These are phyloP conservation scores for Pseudochromis fuscus DNA, from an alignment of 2,797 vertebrate species.

Conservation along the genomic window DNA sequence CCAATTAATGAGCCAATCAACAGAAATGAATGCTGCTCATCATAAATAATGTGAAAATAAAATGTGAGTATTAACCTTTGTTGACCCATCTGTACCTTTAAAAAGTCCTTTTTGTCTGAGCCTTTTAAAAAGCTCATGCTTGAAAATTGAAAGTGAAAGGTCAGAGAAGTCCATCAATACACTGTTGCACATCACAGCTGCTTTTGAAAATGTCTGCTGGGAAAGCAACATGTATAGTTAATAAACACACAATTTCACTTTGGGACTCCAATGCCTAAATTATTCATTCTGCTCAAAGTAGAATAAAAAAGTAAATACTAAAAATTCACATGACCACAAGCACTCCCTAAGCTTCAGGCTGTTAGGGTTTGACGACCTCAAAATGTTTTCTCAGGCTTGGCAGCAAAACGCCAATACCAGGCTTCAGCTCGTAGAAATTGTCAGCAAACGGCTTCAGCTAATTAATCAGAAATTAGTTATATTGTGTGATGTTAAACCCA, in stretches of 20 bases:
- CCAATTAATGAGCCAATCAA: too few species aligned
- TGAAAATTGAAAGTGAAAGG: too few species aligned
- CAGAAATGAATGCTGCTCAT: too few species aligned
- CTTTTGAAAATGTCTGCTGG: neutral
- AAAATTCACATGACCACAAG: neutral
- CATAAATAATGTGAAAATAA: too few species aligned
- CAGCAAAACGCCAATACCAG: neutral
- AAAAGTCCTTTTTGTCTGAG: too few species aligned
- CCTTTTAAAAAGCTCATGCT: too few species aligned
- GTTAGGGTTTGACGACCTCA: neutral
- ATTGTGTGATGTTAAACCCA: constrained; percentile 25
- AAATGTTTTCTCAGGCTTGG: neutral
- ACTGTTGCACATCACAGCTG: constrained; percentile 3
- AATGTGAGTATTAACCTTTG: too few species aligned
- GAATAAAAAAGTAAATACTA: neutral
- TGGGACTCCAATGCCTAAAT: neutral
- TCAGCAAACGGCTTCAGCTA: constrained; percentile 9
- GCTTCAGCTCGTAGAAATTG: neutral
- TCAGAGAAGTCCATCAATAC: too few species aligned
- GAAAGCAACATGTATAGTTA: neutral
- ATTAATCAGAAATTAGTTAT: constrained; percentile 14
- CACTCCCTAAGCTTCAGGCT: neutral
- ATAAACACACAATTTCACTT: rapidly evolving
- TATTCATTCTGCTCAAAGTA: neutral
- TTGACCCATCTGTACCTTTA: too few species aligned